Percentiles rank a stretch among this genome's conserved stretches.
Evolutionary conservation across 2,113 vertebrate species (phyloP).

Genomic region (Lethenteron reissneri): DNA sequence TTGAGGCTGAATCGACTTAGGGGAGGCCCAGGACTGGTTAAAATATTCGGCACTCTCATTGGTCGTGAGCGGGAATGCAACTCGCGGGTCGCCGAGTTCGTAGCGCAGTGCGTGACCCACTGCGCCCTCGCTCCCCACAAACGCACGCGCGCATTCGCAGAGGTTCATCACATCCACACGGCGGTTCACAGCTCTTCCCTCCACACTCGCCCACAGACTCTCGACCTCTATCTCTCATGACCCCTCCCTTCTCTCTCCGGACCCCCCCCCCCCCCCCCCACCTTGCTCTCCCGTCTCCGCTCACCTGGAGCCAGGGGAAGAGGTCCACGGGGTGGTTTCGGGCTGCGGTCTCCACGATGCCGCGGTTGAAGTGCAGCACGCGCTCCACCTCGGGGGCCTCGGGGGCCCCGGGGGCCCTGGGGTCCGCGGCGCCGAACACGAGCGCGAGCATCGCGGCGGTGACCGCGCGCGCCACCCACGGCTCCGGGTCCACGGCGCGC

Average conservation of each 20-base stretch:
- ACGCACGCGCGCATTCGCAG: too few species aligned
- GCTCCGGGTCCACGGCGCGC: too few species aligned
- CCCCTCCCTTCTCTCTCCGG: too few species aligned
- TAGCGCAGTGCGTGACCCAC: neutral
- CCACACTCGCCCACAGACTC: too few species aligned
- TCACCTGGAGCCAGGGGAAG: neutral
- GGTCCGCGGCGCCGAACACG: neutral
- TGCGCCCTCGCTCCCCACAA: neutral
- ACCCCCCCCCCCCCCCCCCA: neutral
- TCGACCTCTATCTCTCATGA: too few species aligned
- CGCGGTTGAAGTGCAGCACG: neutral
- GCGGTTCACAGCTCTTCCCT: too few species aligned
- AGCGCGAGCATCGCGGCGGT: neutral
- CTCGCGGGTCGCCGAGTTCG: too few species aligned
- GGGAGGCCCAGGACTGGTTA: neutral
- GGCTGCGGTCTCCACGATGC: neutral
- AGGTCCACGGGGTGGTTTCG: slow-evolving; percentile 2
- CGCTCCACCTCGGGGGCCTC: neutral
- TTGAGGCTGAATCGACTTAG: too few species aligned
- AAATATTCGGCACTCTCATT: neutral
- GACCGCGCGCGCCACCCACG: neutral
- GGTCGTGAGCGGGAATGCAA: too few species aligned
- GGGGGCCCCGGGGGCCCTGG: neutral
- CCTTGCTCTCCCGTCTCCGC: neutral
- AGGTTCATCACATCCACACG: too few species aligned